phyloP scores from a whole-genome alignment of 2,797 vertebrate species.

The Enteromius paludinosus region DNA sequence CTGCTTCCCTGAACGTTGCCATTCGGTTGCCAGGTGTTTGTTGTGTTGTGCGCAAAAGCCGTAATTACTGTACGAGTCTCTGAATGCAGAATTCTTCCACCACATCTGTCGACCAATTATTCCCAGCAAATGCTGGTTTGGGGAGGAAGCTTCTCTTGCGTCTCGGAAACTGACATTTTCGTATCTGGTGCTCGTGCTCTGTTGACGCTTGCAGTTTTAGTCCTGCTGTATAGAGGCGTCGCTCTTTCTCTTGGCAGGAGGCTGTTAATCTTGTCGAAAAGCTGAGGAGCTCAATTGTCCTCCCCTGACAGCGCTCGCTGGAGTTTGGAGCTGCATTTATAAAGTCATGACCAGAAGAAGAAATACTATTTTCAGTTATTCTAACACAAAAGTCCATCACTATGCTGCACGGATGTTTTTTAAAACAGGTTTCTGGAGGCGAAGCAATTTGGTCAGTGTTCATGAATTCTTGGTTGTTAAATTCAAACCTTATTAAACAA shows the following conservation, averaged over 20 bases:
- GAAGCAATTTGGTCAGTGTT: not conserved
- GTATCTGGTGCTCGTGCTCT: slow-evolving; percentile 60
- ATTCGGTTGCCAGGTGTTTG: slow-evolving; percentile 65
- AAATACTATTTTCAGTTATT: slow-evolving; percentile 52
- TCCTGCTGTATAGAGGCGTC: slow-evolving; percentile 60
- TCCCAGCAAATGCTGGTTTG: slow-evolving; percentile 72
- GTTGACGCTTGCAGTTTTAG: slow-evolving; percentile 57
- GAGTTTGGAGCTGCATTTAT: slow-evolving; percentile 57
- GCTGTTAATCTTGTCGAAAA: slow-evolving; percentile 61
- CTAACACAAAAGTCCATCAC: slow-evolving; percentile 12
- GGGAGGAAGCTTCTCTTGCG: slow-evolving; percentile 60
- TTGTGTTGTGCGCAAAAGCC: slow-evolving; percentile 63
- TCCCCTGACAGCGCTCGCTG: slow-evolving; percentile 56
- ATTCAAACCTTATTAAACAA: not conserved
- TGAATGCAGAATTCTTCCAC: slow-evolving; percentile 66
- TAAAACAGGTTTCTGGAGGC: not conserved
- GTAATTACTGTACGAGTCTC: slow-evolving; percentile 64
- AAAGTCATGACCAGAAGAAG: slow-evolving; percentile 36
- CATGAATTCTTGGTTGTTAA: not conserved
- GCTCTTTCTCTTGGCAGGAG: slow-evolving; percentile 61
- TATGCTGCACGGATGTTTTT: not conserved
- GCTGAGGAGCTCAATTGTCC: slow-evolving; percentile 58
- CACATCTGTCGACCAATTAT: slow-evolving; percentile 69
- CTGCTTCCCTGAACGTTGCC: slow-evolving; percentile 50
- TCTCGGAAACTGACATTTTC: slow-evolving; percentile 66